Evolutionary conservation across 2,113 vertebrate genomes (phyloP).

Genomic region (Sialia sialis): DNA sequence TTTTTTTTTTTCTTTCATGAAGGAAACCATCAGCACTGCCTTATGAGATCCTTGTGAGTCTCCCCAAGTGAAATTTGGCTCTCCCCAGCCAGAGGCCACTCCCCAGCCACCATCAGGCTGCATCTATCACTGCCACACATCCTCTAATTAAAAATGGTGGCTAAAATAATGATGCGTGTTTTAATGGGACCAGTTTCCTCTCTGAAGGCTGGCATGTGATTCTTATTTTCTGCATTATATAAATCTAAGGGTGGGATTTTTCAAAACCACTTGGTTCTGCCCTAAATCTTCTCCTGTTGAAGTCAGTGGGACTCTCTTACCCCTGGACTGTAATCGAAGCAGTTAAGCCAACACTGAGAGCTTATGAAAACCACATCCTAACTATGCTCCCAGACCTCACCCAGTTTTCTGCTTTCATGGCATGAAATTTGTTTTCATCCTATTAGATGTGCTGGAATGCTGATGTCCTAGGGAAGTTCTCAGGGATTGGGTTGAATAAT

Average conservation of each 20-base stretch:
- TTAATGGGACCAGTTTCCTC: neutral
- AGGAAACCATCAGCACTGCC: neutral
- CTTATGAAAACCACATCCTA: constrained; percentile 57
- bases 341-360: constrained; percentile 9
- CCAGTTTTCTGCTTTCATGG: constrained; percentile 56
- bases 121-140: neutral
- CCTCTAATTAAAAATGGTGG: neutral
- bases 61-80: neutral
- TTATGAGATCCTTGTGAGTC: neutral
- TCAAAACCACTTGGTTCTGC: constrained; percentile 21
- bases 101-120: neutral
- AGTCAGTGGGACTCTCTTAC: constrained; percentile 19
- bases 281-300: constrained; percentile 2
- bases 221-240: neutral
- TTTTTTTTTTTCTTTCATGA: rapidly evolving
- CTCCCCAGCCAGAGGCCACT: neutral
- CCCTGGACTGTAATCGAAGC: neutral
- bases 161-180: neutral
- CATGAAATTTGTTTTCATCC: constrained; percentile 53
- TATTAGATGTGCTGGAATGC: constrained; percentile 41
- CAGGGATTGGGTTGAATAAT: neutral
- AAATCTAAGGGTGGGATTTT: constrained; percentile 33
- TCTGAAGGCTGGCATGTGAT: constrained; percentile 25
- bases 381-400: constrained; percentile 48
- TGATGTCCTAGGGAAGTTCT: constrained; percentile 33